Base-by-base conservation (phyloP, 2,888 invertebrate species). In the Pyrocoelia pectoralis region DNA sequence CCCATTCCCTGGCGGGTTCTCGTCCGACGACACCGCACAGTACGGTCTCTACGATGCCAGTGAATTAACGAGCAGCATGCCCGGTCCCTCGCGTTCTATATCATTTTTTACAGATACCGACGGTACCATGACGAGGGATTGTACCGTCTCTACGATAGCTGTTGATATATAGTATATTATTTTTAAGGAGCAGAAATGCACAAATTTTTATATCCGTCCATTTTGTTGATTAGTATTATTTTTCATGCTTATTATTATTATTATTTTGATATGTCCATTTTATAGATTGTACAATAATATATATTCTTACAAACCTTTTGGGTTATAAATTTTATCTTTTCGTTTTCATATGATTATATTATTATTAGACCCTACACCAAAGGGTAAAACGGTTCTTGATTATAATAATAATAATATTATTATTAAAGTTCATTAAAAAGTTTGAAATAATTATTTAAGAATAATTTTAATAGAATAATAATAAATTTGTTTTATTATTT, bases 1-100 rank as follows among this genome's bases (percentile, higher is more conserved):
- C 92, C 73, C 94, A 94, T 67, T 94, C 94, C 0, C 85, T 95
- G 62, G 94, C 94, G 57, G 94, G 94, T 46, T 95, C 94, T 28
- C 87, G 94, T 14, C 95, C 95, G 19, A 95, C 94, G 55, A 95
- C 95, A 14, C 95, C 95, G 0, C 94, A 94, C 83, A 93, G 93
- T 82, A 94, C 94, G 6, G 92, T 94, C 0, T 94, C 94, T 2
- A 94, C 94, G 19, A 92, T 93, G 89, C 94, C 94, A 1, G 91
- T 89, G 49, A 87, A 87, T 52, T 88, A 86, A 67, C 62, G 19
- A 52, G 63, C 19, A 19, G 63, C 19, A 19, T 66, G 15, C 66
- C 70, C 1, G 71, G 68, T 28, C 72, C 68, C 49, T 72, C 73
- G 40, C 65, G 77, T 69, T 71, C 80, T 69, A 70, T 75, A 76